phyloP scores from a whole-genome alignment of 2,797 vertebrate genomes.

The Coracias cyanogaster region DNA sequence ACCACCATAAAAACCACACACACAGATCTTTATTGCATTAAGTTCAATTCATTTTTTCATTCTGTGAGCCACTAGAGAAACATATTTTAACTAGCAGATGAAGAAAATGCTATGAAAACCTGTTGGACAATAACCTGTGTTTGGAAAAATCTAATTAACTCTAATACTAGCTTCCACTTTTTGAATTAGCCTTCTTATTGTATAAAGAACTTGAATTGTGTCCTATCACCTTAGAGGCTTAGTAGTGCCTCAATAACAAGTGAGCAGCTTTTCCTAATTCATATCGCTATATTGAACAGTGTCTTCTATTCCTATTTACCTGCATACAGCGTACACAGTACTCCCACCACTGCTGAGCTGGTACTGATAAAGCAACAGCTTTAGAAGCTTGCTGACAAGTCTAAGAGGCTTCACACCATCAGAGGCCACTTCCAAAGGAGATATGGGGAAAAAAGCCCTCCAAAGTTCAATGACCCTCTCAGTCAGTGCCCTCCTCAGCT shows the following conservation, averaged over 20 bases:
- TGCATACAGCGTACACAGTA: accelerated
- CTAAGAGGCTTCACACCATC: not conserved
- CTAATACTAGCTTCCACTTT: not conserved
- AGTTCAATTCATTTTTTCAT: not conserved
- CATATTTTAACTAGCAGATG: not conserved
- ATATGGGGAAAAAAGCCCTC: not conserved
- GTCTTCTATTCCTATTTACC: not conserved
- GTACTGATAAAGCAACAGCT: not conserved
- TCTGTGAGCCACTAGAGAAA: not conserved
- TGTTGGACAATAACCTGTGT: not conserved
- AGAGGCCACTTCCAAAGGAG: not conserved
- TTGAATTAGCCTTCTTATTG: not conserved
- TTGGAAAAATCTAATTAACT: not conserved
- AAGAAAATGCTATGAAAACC: not conserved
- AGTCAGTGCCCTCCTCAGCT: not conserved
- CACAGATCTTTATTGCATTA: not conserved
- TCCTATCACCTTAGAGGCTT: not conserved
- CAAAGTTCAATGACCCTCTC: not conserved
- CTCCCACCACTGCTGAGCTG: not conserved
- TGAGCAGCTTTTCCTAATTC: not conserved
- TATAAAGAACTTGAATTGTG: not conserved
- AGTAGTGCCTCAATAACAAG: not conserved
- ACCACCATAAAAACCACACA: not conserved
- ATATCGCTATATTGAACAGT: accelerated
- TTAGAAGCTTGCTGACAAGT: not conserved